Evolutionary conservation across 2,888 invertebrate species (phyloP), one percentile per base, ranked within the genome.

Genomic region (Hipparchia sbordonii): DNA sequence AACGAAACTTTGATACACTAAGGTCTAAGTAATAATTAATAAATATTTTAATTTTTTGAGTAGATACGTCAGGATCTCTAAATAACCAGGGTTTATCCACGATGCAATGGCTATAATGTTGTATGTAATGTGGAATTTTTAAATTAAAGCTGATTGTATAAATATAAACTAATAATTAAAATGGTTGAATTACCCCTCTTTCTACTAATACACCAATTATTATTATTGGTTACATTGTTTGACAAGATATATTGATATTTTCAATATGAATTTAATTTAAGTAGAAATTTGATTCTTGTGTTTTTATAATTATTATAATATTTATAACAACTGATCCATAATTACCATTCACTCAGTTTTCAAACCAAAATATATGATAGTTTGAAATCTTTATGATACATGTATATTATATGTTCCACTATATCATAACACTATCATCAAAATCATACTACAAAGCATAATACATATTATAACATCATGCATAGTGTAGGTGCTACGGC

Each of bases 401-500:
- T 66, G 69, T 70, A 70, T 65, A 33, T 10, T 51, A 48, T 8
- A 63, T 69, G 69, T 69, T 72, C 61, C 75, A 72, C 70, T 71
- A 63, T 74, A 76, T 71, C 65, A 70, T 23, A 48, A 59, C 59
- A 48, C 70, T 67, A 72, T 76, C 75, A 61, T 76, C 72, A 67
- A 72, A 74, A 74, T 77, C 74, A 74, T 73, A 73, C 75, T 76
- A 79, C 73, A 77, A 78, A 78, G 77, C 78, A 72, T 65, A 56
- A 72, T 52, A n/a, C n/a, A n/a, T n/a, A 13, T 23, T 57, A 33
- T 71, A 71, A 74, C 76, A 74, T 73, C 78, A 78, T 74, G 74
- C 72, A 74, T 78, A 74, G 67, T 77, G 76, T 75, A 77, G 72
- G 74, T 74, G 82, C 86, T 85, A 88, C 87, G 82, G 82, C 79